Conservation (phyloP, 2,113 vertebrate genomes). For the Natator depressus region DNA sequence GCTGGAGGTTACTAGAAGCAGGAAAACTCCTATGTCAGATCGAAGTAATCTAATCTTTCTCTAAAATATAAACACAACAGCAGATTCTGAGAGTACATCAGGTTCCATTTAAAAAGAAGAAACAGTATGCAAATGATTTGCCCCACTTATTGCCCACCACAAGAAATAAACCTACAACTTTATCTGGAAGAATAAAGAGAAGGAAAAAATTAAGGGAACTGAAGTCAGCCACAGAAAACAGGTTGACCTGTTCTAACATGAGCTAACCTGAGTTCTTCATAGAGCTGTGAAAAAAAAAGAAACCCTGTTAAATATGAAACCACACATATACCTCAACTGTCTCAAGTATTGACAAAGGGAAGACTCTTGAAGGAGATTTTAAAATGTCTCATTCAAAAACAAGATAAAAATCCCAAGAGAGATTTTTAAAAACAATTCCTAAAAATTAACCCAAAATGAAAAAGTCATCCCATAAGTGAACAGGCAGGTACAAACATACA, state of each 20-base stretch:
- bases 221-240: background rate
- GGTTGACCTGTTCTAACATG: background rate
- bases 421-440: background rate
- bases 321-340: background rate
- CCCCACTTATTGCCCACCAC: background rate
- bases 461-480: background rate
- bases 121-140: background rate
- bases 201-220: background rate
- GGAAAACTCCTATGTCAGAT: background rate
- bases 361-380: background rate
- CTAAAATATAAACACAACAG: accelerated
- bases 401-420: background rate
- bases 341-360: background rate
- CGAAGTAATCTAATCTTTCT: background rate
- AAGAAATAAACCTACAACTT: background rate
- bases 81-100: background rate
- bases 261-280: background rate
- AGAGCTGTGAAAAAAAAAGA: background rate
- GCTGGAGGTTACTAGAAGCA: background rate
- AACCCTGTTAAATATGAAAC: accelerated
- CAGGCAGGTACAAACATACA: background rate
- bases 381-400: accelerated
- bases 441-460: accelerated
- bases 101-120: background rate
- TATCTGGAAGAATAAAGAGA: background rate